These are phyloP conservation scores for Oedothorax gibbosus DNA, from an alignment of 1,140 invertebrate species.

Conservation along the genomic window DNA sequence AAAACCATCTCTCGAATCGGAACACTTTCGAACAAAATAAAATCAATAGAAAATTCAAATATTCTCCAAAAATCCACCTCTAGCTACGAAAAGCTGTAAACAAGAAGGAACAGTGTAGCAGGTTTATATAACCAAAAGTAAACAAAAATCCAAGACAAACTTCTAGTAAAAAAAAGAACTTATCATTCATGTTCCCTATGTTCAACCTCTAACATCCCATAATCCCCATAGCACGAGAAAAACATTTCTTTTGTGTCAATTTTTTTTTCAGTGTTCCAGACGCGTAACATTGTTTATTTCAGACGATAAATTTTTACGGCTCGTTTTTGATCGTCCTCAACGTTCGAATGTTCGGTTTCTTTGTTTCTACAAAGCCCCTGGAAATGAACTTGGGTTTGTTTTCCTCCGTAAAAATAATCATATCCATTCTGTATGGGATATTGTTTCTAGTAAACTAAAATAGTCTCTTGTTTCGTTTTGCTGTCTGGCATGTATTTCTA, in stretches of 20 bases:
- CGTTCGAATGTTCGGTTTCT: conserved; percentile 23
- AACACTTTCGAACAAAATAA: no score
- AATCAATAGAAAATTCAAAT: no score
- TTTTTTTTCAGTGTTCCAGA: conserved; percentile 18
- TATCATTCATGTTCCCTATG: no score
- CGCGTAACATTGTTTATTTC: conserved; percentile 56
- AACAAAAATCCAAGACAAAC: no score
- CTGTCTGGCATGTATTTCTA: background rate
- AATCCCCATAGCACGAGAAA: conserved; percentile 18
- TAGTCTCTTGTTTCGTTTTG: background rate
- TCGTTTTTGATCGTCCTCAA: conserved; percentile 41
- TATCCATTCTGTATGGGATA: conserved; percentile 40
- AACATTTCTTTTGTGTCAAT: background rate
- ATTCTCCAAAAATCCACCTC: no score
- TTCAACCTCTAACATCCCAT: conserved; percentile 50
- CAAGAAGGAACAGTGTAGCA: no score
- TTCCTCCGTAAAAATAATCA: background rate
- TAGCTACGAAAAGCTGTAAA: no score
- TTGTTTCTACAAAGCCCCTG: conserved; percentile 20
- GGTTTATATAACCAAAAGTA: no score
- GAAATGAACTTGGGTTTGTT: conserved; percentile 36
- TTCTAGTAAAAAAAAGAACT: no score
- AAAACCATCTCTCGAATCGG: no score
- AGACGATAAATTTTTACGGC: conserved; percentile 56
- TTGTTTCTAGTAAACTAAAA: conserved; percentile 34